A percentile compares a stretch with the other conserved stretches of the same genome.
Evolutionary conservation across 2,113 vertebrate species (phyloP).

Genomic region (Deroptyus accipitrinus): DNA sequence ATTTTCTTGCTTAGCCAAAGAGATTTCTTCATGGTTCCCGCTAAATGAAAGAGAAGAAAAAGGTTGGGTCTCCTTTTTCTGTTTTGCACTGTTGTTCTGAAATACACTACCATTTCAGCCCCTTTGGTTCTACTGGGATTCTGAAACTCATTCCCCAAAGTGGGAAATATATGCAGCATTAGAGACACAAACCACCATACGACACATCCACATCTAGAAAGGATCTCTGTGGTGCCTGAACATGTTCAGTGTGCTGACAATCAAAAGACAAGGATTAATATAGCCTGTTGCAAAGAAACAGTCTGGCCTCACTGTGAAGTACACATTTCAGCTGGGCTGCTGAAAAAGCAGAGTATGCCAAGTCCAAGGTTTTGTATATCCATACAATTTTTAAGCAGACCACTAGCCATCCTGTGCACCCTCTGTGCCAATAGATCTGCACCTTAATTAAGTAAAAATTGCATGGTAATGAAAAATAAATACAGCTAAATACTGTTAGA

Average conservation of each 20-base stretch:
- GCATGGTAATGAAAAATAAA: background rate
- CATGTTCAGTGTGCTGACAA: background rate
- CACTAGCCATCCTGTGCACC: background rate
- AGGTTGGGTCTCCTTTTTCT: background rate
- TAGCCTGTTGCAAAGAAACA: background rate
- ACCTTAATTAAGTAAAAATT: background rate
- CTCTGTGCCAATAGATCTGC: background rate
- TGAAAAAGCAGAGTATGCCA: background rate
- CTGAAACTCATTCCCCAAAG: background rate
- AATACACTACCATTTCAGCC: background rate
- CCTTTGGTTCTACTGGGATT: background rate
- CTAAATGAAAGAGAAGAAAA: slow-evolving; percentile 9
- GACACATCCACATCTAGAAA: background rate
- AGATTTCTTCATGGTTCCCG: slow-evolving; percentile 3
- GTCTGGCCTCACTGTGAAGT: background rate
- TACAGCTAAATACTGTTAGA: background rate
- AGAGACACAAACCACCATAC: background rate
- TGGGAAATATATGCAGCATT: background rate
- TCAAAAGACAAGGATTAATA: background rate
- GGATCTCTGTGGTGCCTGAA: background rate
- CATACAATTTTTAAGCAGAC: background rate
- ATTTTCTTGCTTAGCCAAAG: background rate
- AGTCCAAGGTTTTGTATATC: background rate
- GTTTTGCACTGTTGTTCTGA: background rate
- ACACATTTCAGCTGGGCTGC: background rate